Evolutionary conservation across 2,888 invertebrate species (phyloP).

Genomic region (Watsonalla binaria): DNA sequence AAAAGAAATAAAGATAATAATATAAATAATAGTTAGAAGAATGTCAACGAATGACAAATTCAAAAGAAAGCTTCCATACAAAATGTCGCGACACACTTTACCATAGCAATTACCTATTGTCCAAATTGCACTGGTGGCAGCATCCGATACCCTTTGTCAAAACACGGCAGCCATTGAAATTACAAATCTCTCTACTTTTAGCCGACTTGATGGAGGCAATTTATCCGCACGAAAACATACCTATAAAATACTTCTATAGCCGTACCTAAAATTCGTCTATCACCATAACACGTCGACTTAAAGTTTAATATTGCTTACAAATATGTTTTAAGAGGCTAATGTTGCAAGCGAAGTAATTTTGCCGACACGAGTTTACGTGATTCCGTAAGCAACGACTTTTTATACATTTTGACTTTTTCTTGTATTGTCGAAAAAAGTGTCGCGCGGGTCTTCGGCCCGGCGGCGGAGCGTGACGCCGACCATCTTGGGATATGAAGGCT

Average conservation of each 20-base stretch:
- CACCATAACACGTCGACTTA: slow-evolving; percentile 18
- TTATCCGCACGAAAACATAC: slow-evolving; percentile 36
- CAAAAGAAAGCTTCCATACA: slow-evolving; percentile 20
- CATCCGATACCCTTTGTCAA: slow-evolving; percentile 39
- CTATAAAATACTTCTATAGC: slow-evolving; percentile 8
- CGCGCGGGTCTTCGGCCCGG: slow-evolving; percentile 46
- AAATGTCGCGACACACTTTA: slow-evolving; percentile 25
- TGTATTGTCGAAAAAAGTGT: slow-evolving; percentile 49
- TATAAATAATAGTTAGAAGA: slow-evolving; percentile 6
- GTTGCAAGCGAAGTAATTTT: slow-evolving; percentile 43
- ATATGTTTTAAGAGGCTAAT: slow-evolving; percentile 5
- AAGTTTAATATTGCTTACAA: slow-evolving; percentile 17
- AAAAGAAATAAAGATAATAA: neutral
- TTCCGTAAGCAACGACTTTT: slow-evolving; percentile 53
- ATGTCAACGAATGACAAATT: slow-evolving; percentile 13
- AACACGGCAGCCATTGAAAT: slow-evolving; percentile 38
- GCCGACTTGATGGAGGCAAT: slow-evolving; percentile 50
- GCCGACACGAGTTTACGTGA: slow-evolving; percentile 67
- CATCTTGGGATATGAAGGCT: slow-evolving; percentile 14
- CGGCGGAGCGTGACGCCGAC: slow-evolving; percentile 41
- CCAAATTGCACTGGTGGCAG: slow-evolving; percentile 37
- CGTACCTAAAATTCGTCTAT: neutral
- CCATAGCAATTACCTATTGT: slow-evolving; percentile 18
- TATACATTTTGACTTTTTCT: slow-evolving; percentile 49
- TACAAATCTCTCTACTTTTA: slow-evolving; percentile 52